Percentiles rank a stretch among this genome's conserved stretches.
Conservation (phyloP, 2,888 invertebrate species). For the Mythimna pallens region DNA sequence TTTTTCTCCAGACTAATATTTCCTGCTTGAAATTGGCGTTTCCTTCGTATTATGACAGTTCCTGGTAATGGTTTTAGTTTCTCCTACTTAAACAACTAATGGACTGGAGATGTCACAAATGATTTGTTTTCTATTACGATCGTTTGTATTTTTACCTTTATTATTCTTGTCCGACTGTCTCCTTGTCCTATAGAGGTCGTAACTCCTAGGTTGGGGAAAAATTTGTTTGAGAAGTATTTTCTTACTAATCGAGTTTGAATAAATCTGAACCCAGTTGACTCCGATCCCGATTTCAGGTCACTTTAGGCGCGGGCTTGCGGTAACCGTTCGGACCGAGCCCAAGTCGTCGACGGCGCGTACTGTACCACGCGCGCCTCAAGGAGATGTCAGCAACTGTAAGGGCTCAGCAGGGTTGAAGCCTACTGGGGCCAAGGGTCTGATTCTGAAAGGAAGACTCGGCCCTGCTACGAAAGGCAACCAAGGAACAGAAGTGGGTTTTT, state of each 20-base stretch:
- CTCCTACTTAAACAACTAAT: slow-evolving; percentile 8
- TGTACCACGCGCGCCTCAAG: too few relatives aligned
- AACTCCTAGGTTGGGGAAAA: not conserved
- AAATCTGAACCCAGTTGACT: too few relatives aligned
- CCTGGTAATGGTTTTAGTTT: slow-evolving; percentile 25
- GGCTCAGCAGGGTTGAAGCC: too few relatives aligned
- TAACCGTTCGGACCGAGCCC: too few relatives aligned
- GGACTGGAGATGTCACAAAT: not conserved
- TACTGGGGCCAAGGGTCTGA: too few relatives aligned
- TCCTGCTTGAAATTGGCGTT: slow-evolving; percentile 28
- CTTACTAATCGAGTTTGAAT: not conserved
- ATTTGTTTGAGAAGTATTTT: not conserved
- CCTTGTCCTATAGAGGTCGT: not conserved
- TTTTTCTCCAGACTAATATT: slow-evolving; percentile 13
- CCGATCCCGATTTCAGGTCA: too few relatives aligned
- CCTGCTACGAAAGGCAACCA: too few relatives aligned
- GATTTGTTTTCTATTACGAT: slow-evolving; percentile 31
- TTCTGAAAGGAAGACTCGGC: too few relatives aligned
- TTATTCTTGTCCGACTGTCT: not conserved
- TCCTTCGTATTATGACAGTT: slow-evolving; percentile 18
- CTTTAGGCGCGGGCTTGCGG: too few relatives aligned
- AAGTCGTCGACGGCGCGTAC: too few relatives aligned
- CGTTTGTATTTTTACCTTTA: not conserved
- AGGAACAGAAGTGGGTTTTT: too few relatives aligned
- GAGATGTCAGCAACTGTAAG: too few relatives aligned